These are phyloP conservation scores for Dolichomitus sp. DNA, from an alignment of 2,888 invertebrate species.

Conservation along the genomic window DNA sequence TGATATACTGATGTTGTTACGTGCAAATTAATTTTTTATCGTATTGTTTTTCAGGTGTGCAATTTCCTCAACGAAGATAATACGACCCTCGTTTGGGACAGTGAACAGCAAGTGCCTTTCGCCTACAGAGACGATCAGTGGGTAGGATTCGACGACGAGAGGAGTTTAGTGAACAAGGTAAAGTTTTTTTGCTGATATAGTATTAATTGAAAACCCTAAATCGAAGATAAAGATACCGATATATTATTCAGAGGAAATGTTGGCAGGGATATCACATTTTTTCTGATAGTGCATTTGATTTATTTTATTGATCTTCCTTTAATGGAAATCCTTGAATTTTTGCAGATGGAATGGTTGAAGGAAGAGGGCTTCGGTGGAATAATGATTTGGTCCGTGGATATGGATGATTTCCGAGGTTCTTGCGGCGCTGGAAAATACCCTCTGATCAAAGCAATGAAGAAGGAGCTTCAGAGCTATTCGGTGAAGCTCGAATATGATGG, in stretches of 20 bases:
- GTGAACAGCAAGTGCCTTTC: slow-evolving; percentile 98
- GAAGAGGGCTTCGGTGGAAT: slow-evolving; percentile 98
- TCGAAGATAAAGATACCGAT: background rate
- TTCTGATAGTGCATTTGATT: background rate
- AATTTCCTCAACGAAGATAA: slow-evolving; percentile 96
- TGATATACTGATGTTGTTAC: no score
- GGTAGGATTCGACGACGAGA: slow-evolving; percentile 98
- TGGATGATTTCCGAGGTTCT: slow-evolving; percentile 97
- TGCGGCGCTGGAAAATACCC: slow-evolving; percentile 97
- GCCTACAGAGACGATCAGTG: slow-evolving; percentile 96
- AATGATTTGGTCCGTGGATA: slow-evolving; percentile 98
- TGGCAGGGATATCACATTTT: no score
- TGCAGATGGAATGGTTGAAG: slow-evolving; percentile 96
- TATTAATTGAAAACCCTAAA: background rate
- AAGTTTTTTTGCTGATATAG: slow-evolving; percentile 53
- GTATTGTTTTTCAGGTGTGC: slow-evolving; percentile 89
- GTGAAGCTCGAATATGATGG: slow-evolving; percentile 95
- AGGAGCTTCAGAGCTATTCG: slow-evolving; percentile 94
- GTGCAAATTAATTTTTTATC: slow-evolving; percentile 18
- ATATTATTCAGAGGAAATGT: background rate
- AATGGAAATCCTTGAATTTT: slow-evolving; percentile 7
- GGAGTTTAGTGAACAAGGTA: slow-evolving; percentile 96
- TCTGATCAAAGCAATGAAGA: slow-evolving; percentile 94
- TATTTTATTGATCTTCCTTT: background rate
- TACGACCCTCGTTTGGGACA: slow-evolving; percentile 98